A percentile compares a stretch with the other conserved stretches of the same genome.
phyloP scores from a whole-genome alignment of 2,888 invertebrate species.

The Cylindroiulus punctatus region DNA sequence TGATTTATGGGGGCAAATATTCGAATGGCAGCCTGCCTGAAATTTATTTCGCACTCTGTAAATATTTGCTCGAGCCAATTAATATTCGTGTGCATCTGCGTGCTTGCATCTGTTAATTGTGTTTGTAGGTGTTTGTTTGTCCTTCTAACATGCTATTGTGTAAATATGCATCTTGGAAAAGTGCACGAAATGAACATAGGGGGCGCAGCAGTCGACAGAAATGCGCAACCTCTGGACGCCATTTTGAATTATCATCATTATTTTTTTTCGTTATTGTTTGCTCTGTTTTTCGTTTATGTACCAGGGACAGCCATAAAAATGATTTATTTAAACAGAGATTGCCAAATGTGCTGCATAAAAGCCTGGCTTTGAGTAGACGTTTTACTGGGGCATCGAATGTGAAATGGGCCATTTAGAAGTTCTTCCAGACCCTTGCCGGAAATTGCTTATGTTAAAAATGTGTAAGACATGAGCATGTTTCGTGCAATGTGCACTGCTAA shows the following conservation, averaged over 20 bases:
- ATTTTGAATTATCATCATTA: no score
- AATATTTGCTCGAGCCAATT: slow-evolving; percentile 4
- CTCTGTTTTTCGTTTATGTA: slow-evolving; percentile 31
- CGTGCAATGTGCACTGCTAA: no score
- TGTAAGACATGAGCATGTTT: no score
- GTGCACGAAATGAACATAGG: background rate
- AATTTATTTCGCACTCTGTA: slow-evolving; percentile 29
- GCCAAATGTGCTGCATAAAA: background rate
- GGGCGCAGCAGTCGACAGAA: background rate
- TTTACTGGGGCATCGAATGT: background rate
- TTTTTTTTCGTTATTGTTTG: background rate
- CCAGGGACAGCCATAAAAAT: slow-evolving; percentile 3
- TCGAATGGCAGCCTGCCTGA: background rate
- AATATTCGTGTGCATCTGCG: slow-evolving; percentile 1
- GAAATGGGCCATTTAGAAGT: background rate
- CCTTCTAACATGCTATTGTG: background rate
- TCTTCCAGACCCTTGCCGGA: background rate
- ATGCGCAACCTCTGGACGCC: background rate
- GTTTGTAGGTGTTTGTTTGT: background rate
- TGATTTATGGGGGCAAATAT: background rate
- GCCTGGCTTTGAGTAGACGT: background rate
- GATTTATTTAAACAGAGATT: slow-evolving; percentile 20
- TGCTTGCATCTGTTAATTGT: slow-evolving; percentile 14
- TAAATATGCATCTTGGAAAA: background rate
- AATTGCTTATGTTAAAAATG: background rate